A percentile compares a stretch with the other conserved stretches of the same genome.
Conservation (phyloP, 2,113 vertebrate genomes). For the Motacilla tschutschensis region DNA sequence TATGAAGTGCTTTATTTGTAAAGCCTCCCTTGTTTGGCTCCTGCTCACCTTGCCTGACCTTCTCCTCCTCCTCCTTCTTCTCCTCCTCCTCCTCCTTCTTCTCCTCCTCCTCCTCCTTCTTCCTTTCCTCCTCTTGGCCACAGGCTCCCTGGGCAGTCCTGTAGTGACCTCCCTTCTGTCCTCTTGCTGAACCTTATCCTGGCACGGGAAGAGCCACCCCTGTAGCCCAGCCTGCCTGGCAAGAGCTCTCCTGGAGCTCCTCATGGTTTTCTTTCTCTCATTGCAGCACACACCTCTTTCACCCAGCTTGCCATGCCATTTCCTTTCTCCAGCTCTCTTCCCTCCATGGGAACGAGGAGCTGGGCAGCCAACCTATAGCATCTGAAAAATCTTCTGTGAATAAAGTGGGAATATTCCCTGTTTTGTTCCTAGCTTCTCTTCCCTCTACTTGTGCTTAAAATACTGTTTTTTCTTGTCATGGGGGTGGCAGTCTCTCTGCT, state of each 20-base stretch:
- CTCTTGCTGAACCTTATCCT: background rate
- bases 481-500: background rate
- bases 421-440: background rate
- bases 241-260: background rate
- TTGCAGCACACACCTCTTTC: rapidly evolving
- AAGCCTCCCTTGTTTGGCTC: constrained; percentile 44
- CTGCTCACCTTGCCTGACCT: constrained; percentile 19
- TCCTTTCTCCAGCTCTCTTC: background rate
- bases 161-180: background rate
- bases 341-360: rapidly evolving
- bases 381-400: background rate
- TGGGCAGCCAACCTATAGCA: background rate
- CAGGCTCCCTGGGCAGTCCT: background rate
- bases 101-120: background rate
- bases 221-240: background rate
- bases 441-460: background rate
- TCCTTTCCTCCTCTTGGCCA: background rate
- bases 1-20: constrained; percentile 29
- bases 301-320: rapidly evolving
- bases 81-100: background rate
- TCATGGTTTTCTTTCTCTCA: rapidly evolving
- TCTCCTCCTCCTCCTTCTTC: background rate
- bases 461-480: background rate
- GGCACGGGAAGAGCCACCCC: background rate
- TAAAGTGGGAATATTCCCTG: background rate